Conservation (phyloP, 2,888 invertebrate species). For the Hesperia comma region DNA sequence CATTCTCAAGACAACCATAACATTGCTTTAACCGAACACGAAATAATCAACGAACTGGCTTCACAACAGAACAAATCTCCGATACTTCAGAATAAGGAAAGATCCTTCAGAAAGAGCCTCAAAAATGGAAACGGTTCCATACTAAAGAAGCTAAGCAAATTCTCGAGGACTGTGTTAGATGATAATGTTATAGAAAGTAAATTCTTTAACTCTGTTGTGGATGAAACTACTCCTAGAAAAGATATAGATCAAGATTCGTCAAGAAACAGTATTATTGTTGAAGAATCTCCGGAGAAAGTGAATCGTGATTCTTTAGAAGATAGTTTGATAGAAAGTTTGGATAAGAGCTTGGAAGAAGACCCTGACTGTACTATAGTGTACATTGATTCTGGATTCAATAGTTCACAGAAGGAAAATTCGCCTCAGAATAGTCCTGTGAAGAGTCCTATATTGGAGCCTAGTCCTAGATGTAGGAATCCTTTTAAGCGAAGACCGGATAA, state of each 20-base stretch:
- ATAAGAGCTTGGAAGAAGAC: slow-evolving; percentile 46
- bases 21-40: slow-evolving; percentile 50
- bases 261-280: slow-evolving; percentile 44
- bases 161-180: slow-evolving; percentile 74
- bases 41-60: slow-evolving; percentile 46
- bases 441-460: slow-evolving; percentile 62
- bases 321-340: slow-evolving; percentile 18
- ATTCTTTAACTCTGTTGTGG: slow-evolving; percentile 73
- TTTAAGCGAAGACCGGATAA: slow-evolving; percentile 50
- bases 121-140: slow-evolving; percentile 61
- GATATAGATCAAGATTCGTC: slow-evolving; percentile 15
- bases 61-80: slow-evolving; percentile 64
- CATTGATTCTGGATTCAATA: slow-evolving; percentile 47
- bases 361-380: slow-evolving; percentile 49
- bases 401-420: slow-evolving; percentile 70
- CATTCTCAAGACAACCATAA: slow-evolving; percentile 49
- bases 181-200: slow-evolving; percentile 83
- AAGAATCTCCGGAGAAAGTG: slow-evolving; percentile 56
- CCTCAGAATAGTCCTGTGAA: slow-evolving; percentile 55
- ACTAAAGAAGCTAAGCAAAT: slow-evolving; percentile 78
- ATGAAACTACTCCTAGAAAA: slow-evolving; percentile 40
- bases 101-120: slow-evolving; percentile 66
- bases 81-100: slow-evolving; percentile 71
- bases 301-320: slow-evolving; percentile 20
- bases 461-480: slow-evolving; percentile 53